A percentile compares a stretch with the other conserved stretches of the same genome.
phyloP scores from a whole-genome alignment of 2,797 vertebrate species.

The Smutsia gigantea region DNA sequence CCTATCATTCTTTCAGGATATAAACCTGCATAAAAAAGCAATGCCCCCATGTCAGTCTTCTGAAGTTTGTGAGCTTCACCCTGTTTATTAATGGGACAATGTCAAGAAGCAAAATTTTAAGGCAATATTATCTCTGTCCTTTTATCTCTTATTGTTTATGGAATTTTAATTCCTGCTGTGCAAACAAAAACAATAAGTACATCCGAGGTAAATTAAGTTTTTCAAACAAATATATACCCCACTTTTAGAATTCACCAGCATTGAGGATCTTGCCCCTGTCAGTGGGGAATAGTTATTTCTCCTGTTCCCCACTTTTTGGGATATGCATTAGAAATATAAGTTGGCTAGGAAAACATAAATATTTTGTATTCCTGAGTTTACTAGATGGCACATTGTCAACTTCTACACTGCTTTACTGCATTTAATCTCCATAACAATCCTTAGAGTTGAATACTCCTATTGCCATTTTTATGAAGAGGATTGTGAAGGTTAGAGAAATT shows the following conservation, averaged over 20 bases:
- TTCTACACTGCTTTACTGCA: background rate
- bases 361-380: background rate
- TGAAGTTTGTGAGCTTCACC: conserved; percentile 52
- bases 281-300: background rate
- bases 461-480: background rate
- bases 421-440: background rate
- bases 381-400: background rate
- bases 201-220: conserved; percentile 36
- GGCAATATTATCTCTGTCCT: conserved; percentile 20
- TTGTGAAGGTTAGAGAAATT: background rate
- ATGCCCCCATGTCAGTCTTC: conserved; percentile 38
- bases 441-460: background rate
- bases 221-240: background rate
- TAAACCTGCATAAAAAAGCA: conserved; percentile 72
- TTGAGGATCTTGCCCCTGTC: background rate
- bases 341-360: background rate
- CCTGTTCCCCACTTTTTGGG: background rate
- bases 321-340: background rate
- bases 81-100: conserved; percentile 49
- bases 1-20: conserved; percentile 66
- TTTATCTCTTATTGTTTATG: conserved; percentile 61
- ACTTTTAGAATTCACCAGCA: background rate
- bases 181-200: conserved; percentile 39
- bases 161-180: conserved; percentile 20
- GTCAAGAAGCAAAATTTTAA: conserved; percentile 18